Conservation (phyloP, 2,888 invertebrate genomes). For the Antheraea assamensis region DNA sequence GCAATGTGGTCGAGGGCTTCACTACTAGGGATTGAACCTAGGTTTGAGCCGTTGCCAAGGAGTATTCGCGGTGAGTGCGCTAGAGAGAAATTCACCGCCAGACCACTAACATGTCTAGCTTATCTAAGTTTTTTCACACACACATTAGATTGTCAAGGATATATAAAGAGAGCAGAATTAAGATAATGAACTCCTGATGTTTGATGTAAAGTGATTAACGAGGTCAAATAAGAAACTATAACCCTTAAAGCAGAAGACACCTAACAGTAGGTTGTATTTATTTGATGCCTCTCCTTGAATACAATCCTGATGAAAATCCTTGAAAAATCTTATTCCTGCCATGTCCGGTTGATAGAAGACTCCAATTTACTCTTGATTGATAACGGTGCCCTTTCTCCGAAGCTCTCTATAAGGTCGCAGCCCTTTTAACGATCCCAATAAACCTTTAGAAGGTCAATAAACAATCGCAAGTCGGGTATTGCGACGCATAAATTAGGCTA, state of each 20-base stretch:
- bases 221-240: neutral
- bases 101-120: too few relatives aligned
- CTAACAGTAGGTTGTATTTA: neutral
- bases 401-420: slow-evolving; percentile 23
- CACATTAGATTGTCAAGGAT: too few relatives aligned
- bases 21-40: too few relatives aligned
- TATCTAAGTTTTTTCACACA: too few relatives aligned
- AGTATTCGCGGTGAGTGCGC: too few relatives aligned
- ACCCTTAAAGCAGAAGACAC: neutral
- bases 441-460: slow-evolving; percentile 36
- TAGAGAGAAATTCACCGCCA: too few relatives aligned
- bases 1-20: too few relatives aligned
- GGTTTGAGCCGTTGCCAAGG: too few relatives aligned
- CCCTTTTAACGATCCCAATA: slow-evolving; percentile 29
- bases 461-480: slow-evolving; percentile 30
- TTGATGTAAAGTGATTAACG: too few relatives aligned
- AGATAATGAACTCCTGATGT: too few relatives aligned
- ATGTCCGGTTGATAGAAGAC: slow-evolving; percentile 26
- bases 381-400: slow-evolving; percentile 24
- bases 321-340: slow-evolving; percentile 25
- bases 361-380: slow-evolving; percentile 35
- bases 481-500: slow-evolving; percentile 20
- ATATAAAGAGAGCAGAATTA: too few relatives aligned
- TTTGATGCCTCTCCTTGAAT: neutral
- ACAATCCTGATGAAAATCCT: slow-evolving; percentile 23